Evolutionary conservation across 2,888 invertebrate genomes (phyloP), one percentile per base, ranked within the genome.

Genomic region (Priapulus caudatus): DNA sequence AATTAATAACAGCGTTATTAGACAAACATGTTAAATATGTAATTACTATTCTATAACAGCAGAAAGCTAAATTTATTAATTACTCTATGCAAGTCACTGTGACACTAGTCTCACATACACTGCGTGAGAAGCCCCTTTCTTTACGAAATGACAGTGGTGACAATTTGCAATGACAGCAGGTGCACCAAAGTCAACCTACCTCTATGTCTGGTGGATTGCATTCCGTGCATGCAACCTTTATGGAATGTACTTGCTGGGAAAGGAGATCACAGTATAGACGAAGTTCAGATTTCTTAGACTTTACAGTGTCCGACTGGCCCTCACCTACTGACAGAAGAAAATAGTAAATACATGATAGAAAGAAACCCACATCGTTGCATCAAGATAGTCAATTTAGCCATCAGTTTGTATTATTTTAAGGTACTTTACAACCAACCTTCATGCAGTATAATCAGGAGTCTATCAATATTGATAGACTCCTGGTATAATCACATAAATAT

Each of bases 201-300:
- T 79, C 74, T 51, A 79, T 63, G 66, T 81, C 78, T 24, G 80
- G 80, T 19, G 77, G 77, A 60, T 70, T 72, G 58, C 78, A 75
- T 49, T 65, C 57, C 56, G 71, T 77, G 5, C 78, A 77, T 53
- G 81, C 80, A 68, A 78, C 79, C 69, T 82, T 83, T 0, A 84
- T 77, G 52, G 79, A 79, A 73, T 85, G 84, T 1, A 84, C 84
- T 73, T 86, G 86, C 68, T 86, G 86, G 83, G 85, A 84, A 63
- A 86, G 74, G 43, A 86, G 75, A 70, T 86, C 86, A 74, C 85
- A 85, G 69, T 85, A 86, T 23, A 86, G 74, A 57, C 84, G 74
- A 58, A 86, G 72, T 68, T 86, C 86, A 4, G 84, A 83, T 65
- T 83, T 83, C 68, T 85, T 85, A 48, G 80, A 77, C 65, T 79